Evolutionary conservation across 1,140 invertebrate species (phyloP).

Genomic region (Pomacea maculata): DNA sequence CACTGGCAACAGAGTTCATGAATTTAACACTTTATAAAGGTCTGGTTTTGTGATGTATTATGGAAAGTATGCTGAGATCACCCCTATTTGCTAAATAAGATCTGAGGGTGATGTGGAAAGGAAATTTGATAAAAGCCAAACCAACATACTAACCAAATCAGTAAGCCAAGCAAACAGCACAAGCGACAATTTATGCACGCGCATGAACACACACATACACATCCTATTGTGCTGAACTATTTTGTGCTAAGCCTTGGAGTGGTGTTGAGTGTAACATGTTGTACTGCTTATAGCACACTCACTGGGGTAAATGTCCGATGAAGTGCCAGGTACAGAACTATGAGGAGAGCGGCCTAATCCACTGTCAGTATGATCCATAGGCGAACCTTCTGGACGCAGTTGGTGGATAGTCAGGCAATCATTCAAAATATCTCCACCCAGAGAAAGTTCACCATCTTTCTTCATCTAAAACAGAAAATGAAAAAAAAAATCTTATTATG

Average conservation of each 20-base stretch:
- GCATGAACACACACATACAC: not conserved
- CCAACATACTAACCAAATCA: too few species aligned
- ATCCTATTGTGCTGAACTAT: too few species aligned
- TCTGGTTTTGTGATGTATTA: too few species aligned
- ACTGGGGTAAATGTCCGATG: slow-evolving; percentile 50
- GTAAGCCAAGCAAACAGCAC: not conserved
- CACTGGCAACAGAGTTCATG: too few species aligned
- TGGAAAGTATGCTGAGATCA: too few species aligned
- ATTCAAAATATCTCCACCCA: slow-evolving; percentile 44
- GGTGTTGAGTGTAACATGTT: too few species aligned
- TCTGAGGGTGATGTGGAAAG: too few species aligned
- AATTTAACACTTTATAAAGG: too few species aligned
- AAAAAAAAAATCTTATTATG: too few species aligned
- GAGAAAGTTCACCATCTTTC: slow-evolving; percentile 38
- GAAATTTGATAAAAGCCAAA: too few species aligned
- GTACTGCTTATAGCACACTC: slow-evolving; percentile 4
- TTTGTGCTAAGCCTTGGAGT: too few species aligned
- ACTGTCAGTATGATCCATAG: slow-evolving; percentile 44
- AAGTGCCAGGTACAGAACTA: slow-evolving; percentile 31
- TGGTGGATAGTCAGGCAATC: slow-evolving; percentile 58
- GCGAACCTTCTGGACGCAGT: slow-evolving; percentile 42
- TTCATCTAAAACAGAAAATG: slow-evolving; percentile 38
- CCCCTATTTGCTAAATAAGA: too few species aligned
- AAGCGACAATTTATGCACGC: not conserved
- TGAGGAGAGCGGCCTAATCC: slow-evolving; percentile 34